phyloP scores from a whole-genome alignment of 2,113 vertebrate genomes.

The Taurulus bubalis region DNA sequence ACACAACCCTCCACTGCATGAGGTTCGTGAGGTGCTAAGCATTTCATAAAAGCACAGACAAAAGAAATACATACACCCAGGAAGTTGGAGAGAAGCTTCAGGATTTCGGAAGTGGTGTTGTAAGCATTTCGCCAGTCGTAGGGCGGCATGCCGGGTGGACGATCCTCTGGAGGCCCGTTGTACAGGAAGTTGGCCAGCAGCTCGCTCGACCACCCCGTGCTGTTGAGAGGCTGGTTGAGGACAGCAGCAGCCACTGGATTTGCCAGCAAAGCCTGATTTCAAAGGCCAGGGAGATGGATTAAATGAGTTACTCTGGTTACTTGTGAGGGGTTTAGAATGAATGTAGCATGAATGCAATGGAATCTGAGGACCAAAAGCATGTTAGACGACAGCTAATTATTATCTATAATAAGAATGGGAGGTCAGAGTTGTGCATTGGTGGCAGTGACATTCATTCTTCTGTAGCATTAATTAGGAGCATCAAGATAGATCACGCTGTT shows the following conservation, averaged over 20 bases:
- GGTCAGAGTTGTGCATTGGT: conserved; percentile 3
- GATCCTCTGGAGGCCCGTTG: conserved; percentile 81
- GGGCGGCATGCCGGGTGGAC: conserved; percentile 61
- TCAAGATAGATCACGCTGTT: conserved; percentile 76
- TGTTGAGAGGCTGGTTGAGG: conserved; percentile 79
- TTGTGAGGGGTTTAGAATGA: background rate
- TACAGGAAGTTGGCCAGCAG: conserved; percentile 87
- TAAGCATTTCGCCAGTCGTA: conserved; percentile 87
- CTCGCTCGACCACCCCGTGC: conserved; percentile 83
- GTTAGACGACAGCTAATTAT: background rate
- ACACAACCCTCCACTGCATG: background rate
- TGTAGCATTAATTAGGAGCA: conserved; percentile 44
- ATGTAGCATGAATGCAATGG: background rate
- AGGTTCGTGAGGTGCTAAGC: background rate
- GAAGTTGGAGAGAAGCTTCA: conserved; percentile 88
- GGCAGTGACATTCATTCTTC: conserved; percentile 31
- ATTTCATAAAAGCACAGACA: conserved; percentile 2
- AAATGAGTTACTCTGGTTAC: conserved; percentile 8
- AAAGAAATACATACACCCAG: conserved; percentile 86
- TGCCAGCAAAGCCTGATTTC: conserved; percentile 84
- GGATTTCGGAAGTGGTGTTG: conserved; percentile 85
- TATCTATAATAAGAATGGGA: background rate
- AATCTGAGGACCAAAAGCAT: background rate
- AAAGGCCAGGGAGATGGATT: conserved; percentile 11
- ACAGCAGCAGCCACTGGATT: conserved; percentile 78